These are phyloP conservation scores for Galeruca laticollis DNA, from an alignment of 2,888 invertebrate species.

Conservation along the genomic window DNA sequence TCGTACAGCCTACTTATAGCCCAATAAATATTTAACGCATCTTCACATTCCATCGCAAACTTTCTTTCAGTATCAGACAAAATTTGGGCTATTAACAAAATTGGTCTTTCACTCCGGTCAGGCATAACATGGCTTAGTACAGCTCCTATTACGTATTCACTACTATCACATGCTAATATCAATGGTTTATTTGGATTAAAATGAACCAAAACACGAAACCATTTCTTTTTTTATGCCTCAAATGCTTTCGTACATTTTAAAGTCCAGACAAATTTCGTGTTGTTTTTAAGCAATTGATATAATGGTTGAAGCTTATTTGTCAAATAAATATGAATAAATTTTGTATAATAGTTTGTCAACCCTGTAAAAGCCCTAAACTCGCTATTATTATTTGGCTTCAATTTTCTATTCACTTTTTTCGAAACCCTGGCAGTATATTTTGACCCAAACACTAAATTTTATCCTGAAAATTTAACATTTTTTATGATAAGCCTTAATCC, in stretches of 20 bases:
- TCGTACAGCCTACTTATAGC: too few relatives aligned
- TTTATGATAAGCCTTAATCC: conserved; percentile 52
- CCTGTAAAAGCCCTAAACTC: conserved; percentile 47
- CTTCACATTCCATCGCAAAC: conserved; percentile 39
- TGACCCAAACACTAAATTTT: conserved; percentile 48
- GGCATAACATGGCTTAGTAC: too few relatives aligned
- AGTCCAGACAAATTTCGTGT: too few relatives aligned
- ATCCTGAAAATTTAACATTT: conserved; percentile 54
- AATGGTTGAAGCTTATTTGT: conserved; percentile 54
- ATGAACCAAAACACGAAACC: conserved; percentile 42
- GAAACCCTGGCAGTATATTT: conserved; percentile 17
- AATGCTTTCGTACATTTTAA: too few relatives aligned
- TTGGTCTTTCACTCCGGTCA: conserved; percentile 38
- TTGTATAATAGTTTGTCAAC: conserved; percentile 60
- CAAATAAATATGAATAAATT: conserved; percentile 57
- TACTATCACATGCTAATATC: conserved; percentile 27
- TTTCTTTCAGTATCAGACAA: conserved; percentile 31
- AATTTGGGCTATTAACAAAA: conserved; percentile 42
- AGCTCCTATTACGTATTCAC: conserved; percentile 27
- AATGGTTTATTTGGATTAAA: conserved; percentile 27
- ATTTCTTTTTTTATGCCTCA: conserved; percentile 15
- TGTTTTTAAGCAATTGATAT: conserved; percentile 41
- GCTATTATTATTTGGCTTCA: too few relatives aligned
- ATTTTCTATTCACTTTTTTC: conserved; percentile 37
- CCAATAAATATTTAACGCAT: conserved; percentile 1